Conservation (phyloP, 2,888 invertebrate species). For the Axea sp. region DNA sequence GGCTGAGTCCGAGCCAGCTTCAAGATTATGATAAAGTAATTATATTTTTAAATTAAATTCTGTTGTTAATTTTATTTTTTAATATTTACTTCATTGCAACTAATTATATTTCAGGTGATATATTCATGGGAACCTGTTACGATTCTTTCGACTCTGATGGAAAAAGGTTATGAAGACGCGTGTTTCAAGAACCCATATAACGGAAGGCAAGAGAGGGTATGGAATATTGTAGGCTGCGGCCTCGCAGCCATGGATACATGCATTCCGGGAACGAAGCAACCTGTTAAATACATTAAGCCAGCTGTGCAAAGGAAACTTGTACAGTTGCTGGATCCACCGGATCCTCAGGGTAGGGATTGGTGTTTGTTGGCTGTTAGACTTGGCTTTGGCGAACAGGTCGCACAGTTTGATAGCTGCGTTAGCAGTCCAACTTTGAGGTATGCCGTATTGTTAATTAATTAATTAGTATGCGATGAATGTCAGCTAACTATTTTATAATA, state of each 20-base stretch:
- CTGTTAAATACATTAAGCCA: slow-evolving; percentile 82
- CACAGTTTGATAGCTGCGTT: slow-evolving; percentile 75
- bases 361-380: slow-evolving; percentile 86
- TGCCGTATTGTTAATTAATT: too few relatives aligned
- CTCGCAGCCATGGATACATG: slow-evolving; percentile 73
- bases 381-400: slow-evolving; percentile 82
- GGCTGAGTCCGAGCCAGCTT: slow-evolving; percentile 83
- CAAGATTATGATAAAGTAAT: slow-evolving; percentile 77
- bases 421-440: slow-evolving; percentile 77
- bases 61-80: slow-evolving; percentile 13
- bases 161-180: slow-evolving; percentile 74
- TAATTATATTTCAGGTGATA: slow-evolving; percentile 71
- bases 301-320: slow-evolving; percentile 83
- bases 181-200: slow-evolving; percentile 76
- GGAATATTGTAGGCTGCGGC: slow-evolving; percentile 77
- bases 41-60: too few relatives aligned
- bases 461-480: too few relatives aligned
- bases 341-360: slow-evolving; percentile 88
- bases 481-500: too few relatives aligned
- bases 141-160: slow-evolving; percentile 73
- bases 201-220: slow-evolving; percentile 74
- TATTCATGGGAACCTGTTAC: slow-evolving; percentile 76
- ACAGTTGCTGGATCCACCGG: slow-evolving; percentile 86
- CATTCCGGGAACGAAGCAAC: slow-evolving; percentile 75
- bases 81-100: too few relatives aligned